phyloP scores from a whole-genome alignment of 2,888 invertebrate species.

The Nemapogon koenigi region DNA sequence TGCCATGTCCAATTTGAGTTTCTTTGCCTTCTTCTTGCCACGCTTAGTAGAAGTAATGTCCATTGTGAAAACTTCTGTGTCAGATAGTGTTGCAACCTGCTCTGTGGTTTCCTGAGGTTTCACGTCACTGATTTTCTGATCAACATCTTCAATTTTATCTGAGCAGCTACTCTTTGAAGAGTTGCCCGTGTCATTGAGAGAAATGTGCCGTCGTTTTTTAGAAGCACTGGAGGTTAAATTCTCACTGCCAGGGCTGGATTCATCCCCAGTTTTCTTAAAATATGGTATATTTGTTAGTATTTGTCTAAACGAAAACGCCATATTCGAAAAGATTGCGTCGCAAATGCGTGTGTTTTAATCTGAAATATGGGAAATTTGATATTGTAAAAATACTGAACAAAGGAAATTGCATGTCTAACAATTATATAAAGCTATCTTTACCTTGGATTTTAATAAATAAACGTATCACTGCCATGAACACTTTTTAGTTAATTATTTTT shows the following conservation, averaged over 20 bases:
- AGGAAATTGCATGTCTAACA: too few relatives aligned
- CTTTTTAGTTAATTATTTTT: too few relatives aligned
- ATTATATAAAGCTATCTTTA: too few relatives aligned
- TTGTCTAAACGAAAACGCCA: slow-evolving; percentile 53
- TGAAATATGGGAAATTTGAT: too few relatives aligned
- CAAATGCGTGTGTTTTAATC: too few relatives aligned
- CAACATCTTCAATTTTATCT: neutral
- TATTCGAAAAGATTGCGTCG: too few relatives aligned
- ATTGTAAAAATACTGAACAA: too few relatives aligned
- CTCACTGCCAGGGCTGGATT: slow-evolving; percentile 9
- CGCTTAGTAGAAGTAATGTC: slow-evolving; percentile 20
- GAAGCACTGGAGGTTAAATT: neutral
- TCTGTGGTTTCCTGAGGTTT: too few relatives aligned
- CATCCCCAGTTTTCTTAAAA: slow-evolving; percentile 40
- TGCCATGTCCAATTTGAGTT: slow-evolving; percentile 41
- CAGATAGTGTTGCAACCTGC: slow-evolving; percentile 41
- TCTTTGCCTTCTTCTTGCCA: slow-evolving; percentile 29
- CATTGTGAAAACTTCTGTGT: slow-evolving; percentile 35
- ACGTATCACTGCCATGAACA: too few relatives aligned
- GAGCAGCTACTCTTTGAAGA: too few relatives aligned
- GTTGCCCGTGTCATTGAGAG: neutral
- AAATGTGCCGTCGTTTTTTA: neutral
- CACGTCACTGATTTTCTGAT: slow-evolving; percentile 24
- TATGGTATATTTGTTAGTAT: slow-evolving; percentile 53
- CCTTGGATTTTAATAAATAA: too few relatives aligned